Conservation (phyloP, 2,113 vertebrate genomes). For the Mastomys natalensis region DNA sequence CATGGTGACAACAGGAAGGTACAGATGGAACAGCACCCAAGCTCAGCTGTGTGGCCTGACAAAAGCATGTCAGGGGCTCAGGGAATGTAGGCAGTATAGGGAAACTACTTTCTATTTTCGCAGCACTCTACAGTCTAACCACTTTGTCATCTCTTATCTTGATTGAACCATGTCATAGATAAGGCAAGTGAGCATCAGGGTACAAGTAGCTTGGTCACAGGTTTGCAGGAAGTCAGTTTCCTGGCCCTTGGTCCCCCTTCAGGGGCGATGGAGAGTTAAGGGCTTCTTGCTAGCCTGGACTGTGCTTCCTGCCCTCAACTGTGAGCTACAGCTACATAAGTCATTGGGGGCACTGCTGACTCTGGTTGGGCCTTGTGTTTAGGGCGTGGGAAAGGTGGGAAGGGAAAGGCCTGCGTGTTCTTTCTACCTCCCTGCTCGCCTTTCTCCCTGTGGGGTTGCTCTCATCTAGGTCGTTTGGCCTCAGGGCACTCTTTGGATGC, state of each 20-base stretch:
- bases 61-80: neutral
- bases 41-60: neutral
- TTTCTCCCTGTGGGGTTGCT: neutral
- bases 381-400: neutral
- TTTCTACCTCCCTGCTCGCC: neutral
- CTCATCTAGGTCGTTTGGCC: neutral
- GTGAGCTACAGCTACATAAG: neutral
- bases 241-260: neutral
- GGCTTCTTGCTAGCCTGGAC: neutral
- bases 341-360: neutral
- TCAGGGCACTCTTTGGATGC: neutral
- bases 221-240: neutral
- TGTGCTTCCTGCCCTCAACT: neutral
- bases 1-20: neutral
- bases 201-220: neutral
- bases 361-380: neutral
- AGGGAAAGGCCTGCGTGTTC: neutral
- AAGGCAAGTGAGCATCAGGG: neutral
- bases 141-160: slow-evolving; percentile 19
- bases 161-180: neutral
- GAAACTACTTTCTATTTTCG: neutral
- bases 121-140: neutral
- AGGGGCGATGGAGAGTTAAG: neutral
- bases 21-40: neutral
- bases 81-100: no score